Base-by-base conservation (phyloP, 2,797 vertebrate species). In the Micropoecilia bifurca region DNA sequence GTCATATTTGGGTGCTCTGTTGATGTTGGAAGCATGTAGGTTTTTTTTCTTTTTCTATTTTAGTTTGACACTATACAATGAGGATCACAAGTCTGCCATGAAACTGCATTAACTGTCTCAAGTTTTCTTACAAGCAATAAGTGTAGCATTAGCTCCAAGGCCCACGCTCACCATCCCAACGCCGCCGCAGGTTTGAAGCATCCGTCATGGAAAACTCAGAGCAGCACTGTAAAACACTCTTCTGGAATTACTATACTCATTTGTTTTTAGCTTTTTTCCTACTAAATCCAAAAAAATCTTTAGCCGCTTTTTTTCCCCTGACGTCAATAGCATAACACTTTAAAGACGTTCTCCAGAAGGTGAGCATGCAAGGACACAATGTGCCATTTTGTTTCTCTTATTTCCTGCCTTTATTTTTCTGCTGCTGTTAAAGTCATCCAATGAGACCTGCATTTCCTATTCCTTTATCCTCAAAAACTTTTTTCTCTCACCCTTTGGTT, bases 81-180 rank as follows among this genome's bases (percentile, higher is more conserved):
- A 90, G 81, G 87, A 85, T 85, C 95, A 95, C 94, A 93, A 88
- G 87, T 92, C 89, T 93, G 95, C 94, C 95, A 97, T 94, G 95
- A 96, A 95, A 95, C 92, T 91, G 57, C 85, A 90, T 96, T 92
- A 79, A 90, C 95, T 93, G 71, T 92, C 86, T 85, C 91, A 94
- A 75, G 73, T 90, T 90, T 91, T 94, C 96, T 94, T 95, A 95
- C 94, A 95, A 96, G 96, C 97, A 96, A 97, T 98, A 97, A 97
- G 97, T 97, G 98, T 97, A 97, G 97, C 96, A 95, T 95, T 94
- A 93, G 86, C 87, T 90, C 66, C 88, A 87, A 94, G 92, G 91
- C 95, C 95, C 94, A 8, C 50, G 91, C 93, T 93, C 77, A 50
- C 73, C 55, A 18, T 78, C 77, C 80, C 33, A n/a, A 53, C 59